phyloP scores from a whole-genome alignment of 2,113 vertebrate genomes.

The Gambusia holbrooki region DNA sequence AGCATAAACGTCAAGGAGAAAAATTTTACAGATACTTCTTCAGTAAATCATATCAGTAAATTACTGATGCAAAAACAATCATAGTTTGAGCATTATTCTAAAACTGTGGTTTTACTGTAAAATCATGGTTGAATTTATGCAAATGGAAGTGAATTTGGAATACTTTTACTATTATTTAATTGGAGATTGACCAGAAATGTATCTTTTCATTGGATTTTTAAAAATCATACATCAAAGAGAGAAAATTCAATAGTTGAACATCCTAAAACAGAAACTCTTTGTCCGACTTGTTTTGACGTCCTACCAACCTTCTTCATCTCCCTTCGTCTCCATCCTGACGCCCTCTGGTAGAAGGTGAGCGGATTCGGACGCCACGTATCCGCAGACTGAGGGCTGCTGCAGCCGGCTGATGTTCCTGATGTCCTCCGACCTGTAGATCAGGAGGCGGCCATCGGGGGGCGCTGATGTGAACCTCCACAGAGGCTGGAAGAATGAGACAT shows the following conservation, averaged over 20 bases:
- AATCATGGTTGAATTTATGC: too few relatives aligned
- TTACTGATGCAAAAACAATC: too few relatives aligned
- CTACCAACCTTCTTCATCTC: conserved; percentile 35
- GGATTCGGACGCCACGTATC: conserved; percentile 83
- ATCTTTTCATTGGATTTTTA: too few relatives aligned
- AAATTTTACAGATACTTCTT: too few relatives aligned
- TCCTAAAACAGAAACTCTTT: background rate
- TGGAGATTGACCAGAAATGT: too few relatives aligned
- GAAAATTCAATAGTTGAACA: background rate
- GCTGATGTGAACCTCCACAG: conserved; percentile 90
- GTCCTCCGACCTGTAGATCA: conserved; percentile 93
- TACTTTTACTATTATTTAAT: too few relatives aligned
- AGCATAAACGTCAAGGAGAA: too few relatives aligned
- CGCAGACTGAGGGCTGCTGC: conserved; percentile 90
- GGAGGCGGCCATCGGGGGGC: conserved; percentile 82
- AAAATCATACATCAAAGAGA: too few relatives aligned
- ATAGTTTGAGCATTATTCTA: too few relatives aligned
- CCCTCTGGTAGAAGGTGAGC: conserved; percentile 77
- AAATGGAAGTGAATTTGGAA: too few relatives aligned
- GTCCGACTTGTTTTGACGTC: background rate
- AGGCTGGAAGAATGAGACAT: conserved; percentile 70
- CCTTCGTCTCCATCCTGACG: conserved; percentile 25
- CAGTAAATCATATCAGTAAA: too few relatives aligned
- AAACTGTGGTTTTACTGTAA: too few relatives aligned
- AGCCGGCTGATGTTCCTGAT: conserved; percentile 90